phyloP scores from a whole-genome alignment of 2,797 vertebrate species.

The Selene dorsalis region DNA sequence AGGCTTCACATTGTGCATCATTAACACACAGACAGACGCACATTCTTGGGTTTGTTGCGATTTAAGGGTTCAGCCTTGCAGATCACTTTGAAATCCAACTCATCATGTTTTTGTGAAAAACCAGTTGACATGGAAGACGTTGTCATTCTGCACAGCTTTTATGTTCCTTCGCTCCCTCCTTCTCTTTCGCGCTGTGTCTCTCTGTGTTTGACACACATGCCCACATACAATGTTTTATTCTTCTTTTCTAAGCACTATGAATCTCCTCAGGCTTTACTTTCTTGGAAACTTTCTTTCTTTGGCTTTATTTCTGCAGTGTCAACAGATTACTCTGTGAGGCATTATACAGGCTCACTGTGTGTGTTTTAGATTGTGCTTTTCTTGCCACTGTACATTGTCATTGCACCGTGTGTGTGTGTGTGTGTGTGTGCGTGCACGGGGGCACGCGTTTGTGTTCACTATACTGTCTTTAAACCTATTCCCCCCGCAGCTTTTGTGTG shows the following conservation, averaged over 20 bases:
- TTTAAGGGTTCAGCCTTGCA: neutral
- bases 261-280: slow-evolving; percentile 54
- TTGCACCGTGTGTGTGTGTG: slow-evolving; percentile 10
- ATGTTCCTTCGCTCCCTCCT: neutral
- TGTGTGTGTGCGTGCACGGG: slow-evolving; percentile 22
- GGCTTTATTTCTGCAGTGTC: slow-evolving; percentile 66
- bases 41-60: slow-evolving; percentile 2
- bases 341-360: slow-evolving; percentile 52
- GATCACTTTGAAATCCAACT: slow-evolving; percentile 34
- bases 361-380: slow-evolving; percentile 47
- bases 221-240: slow-evolving; percentile 42
- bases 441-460: slow-evolving; percentile 26
- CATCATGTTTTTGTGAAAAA: slow-evolving; percentile 33
- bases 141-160: slow-evolving; percentile 28
- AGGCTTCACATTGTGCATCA: slow-evolving; percentile 15
- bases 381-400: slow-evolving; percentile 29
- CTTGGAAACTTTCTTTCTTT: slow-evolving; percentile 34
- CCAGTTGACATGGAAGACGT: slow-evolving; percentile 17
- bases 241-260: slow-evolving; percentile 57
- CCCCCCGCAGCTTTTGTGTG: slow-evolving; percentile 27
- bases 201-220: neutral
- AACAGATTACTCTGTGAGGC: slow-evolving; percentile 60
- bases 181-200: neutral
- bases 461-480: slow-evolving; percentile 40
- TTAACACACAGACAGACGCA: slow-evolving; percentile 7